Conservation (phyloP, 1,140 invertebrate species). For the Drosophila bocki region DNA sequence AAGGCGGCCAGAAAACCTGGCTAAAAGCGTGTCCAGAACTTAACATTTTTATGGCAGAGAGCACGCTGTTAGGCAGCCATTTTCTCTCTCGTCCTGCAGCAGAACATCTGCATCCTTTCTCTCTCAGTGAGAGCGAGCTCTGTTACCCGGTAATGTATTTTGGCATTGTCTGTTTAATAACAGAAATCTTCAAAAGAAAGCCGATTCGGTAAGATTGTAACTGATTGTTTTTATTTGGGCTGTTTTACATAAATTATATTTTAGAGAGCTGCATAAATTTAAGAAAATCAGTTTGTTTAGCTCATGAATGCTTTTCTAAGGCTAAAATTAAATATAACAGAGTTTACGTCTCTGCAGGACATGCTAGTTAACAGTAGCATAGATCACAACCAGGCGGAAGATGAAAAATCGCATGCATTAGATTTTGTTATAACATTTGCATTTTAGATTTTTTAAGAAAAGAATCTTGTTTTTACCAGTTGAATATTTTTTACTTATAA, state of each 20-base stretch:
- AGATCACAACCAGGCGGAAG: slow-evolving; percentile 34
- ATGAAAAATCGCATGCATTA: slow-evolving; percentile 46
- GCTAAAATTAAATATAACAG: slow-evolving; percentile 1
- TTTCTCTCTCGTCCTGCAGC: slow-evolving; percentile 6
- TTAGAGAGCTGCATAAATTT: not conserved
- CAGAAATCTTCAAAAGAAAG: not conserved
- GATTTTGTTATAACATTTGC: not conserved
- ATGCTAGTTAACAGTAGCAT: slow-evolving; percentile 36
- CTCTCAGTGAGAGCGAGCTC: not conserved
- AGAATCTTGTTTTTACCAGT: too few species aligned
- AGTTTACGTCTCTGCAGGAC: not conserved
- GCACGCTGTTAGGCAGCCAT: slow-evolving; percentile 1
- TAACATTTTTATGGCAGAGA: slow-evolving; percentile 67
- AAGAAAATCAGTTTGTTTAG: accelerated
- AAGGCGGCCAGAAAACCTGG: slow-evolving; percentile 36
- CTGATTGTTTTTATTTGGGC: not conserved
- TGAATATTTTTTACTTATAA: too few species aligned
- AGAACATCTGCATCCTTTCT: not conserved
- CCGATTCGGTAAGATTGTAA: too few species aligned
- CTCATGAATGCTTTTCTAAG: accelerated
- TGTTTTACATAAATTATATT: too few species aligned
- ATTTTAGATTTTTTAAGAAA: not conserved
- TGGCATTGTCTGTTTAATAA: not conserved
- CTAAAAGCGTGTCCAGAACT: slow-evolving; percentile 29
- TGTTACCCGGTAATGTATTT: slow-evolving; percentile 67